phyloP scores from a whole-genome alignment of 64 coral and sea anemone genomes.

The Pachyseris speciosa region DNA sequence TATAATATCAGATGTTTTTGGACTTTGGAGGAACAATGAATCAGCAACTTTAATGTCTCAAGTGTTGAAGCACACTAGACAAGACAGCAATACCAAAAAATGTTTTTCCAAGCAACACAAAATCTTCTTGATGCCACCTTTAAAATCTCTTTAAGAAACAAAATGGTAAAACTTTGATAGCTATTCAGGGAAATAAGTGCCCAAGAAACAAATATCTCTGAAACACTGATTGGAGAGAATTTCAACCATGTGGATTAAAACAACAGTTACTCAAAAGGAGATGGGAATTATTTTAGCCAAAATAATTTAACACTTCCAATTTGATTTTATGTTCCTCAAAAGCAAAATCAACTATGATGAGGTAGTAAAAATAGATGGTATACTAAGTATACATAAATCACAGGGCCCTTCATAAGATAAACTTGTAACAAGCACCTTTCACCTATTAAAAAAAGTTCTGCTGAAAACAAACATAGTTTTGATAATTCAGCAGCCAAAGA shows the following conservation, averaged over 20 bases:
- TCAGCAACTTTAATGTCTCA: constrained; percentile 5
- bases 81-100: neutral
- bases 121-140: neutral
- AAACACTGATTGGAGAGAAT: too few relatives aligned
- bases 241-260: too few relatives aligned
- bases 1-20: neutral
- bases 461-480: neutral
- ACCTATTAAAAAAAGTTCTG: neutral
- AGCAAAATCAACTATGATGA: constrained; percentile 9
- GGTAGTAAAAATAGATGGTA: neutral
- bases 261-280: neutral
- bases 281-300: neutral
- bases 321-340: constrained; percentile 45
- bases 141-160: neutral
- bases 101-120: neutral
- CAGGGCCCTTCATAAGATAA: constrained; percentile 34
- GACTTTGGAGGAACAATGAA: constrained; percentile 54
- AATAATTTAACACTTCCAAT: neutral
- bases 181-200: too few relatives aligned
- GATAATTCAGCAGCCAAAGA: too few relatives aligned
- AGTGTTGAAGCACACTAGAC: neutral
- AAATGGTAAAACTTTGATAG: neutral
- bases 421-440: neutral
- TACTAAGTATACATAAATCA: neutral
- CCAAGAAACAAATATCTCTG: too few relatives aligned